These are phyloP conservation scores for Lordiphosa mommai DNA, from an alignment of 1,140 invertebrate species.

Conservation along the genomic window DNA sequence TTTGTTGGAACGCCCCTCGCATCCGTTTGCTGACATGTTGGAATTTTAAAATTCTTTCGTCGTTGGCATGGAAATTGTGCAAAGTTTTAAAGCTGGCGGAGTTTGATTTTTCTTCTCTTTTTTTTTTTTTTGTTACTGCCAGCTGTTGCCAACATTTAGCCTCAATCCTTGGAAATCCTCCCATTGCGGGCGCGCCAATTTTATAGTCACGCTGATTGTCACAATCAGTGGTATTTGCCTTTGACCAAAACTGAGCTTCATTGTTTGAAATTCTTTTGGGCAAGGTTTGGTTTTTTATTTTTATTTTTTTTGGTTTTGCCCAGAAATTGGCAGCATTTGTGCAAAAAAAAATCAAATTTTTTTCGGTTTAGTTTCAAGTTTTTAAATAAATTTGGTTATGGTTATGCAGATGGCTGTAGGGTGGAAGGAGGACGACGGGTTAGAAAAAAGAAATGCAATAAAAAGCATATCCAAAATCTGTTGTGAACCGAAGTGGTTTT, in stretches of 20 bases:
- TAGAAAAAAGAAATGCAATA: constrained; percentile 8
- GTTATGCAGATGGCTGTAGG: constrained; percentile 17
- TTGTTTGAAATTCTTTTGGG: constrained; percentile 46
- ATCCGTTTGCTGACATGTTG: constrained; percentile 40
- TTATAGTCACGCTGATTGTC: constrained; percentile 71
- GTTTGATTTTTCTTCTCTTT: background rate
- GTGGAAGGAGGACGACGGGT: background rate
- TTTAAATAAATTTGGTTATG: constrained; percentile 65
- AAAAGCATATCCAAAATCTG: constrained; percentile 22
- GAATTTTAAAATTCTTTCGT: constrained; percentile 71
- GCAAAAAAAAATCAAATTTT: constrained; percentile 18
- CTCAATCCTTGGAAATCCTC: constrained; percentile 15
- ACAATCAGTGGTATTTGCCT: constrained; percentile 74
- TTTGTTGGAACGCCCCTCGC: constrained; percentile 45
- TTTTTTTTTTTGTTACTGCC: constrained; percentile 29
- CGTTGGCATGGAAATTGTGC: constrained; percentile 64
- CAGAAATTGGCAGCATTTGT: constrained; percentile 49
- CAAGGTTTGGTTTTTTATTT: constrained; percentile 6
- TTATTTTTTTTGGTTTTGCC: background rate
- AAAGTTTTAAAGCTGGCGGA: constrained; percentile 63
- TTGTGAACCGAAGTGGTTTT: constrained; percentile 39
- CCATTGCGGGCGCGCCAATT: constrained; percentile 49
- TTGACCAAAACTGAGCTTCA: constrained; percentile 60
- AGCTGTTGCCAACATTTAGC: constrained; percentile 60
- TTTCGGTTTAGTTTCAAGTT: constrained; percentile 38